A percentile compares a stretch with the other conserved stretches of the same genome.
Evolutionary conservation across 2,888 invertebrate genomes (phyloP).

Genomic region (Taenaris catops): DNA sequence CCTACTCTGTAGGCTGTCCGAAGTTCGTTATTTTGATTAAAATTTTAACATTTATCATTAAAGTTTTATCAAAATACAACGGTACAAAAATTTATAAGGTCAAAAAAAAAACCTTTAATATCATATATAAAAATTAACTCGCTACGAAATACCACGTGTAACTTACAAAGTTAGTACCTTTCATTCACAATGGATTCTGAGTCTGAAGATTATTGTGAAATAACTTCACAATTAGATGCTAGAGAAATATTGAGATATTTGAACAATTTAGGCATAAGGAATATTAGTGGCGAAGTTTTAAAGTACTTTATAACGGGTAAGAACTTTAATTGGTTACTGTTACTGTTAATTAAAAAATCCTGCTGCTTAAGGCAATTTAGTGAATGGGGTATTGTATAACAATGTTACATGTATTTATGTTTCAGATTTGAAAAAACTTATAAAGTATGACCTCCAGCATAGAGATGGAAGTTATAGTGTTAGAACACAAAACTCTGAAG

Average conservation of each 20-base stretch:
- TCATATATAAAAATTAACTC: too few species aligned
- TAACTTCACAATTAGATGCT: slow-evolving; percentile 81
- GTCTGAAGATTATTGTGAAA: slow-evolving; percentile 43
- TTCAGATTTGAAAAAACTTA: slow-evolving; percentile 84
- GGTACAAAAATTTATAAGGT: too few species aligned
- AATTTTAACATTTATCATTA: too few species aligned
- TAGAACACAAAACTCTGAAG: slow-evolving; percentile 10
- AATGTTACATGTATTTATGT: slow-evolving; percentile 1
- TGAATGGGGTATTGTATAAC: slow-evolving; percentile 8
- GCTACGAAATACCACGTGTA: too few species aligned
- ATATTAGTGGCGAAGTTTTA: slow-evolving; percentile 86
- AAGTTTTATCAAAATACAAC: too few species aligned
- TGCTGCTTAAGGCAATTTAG: too few species aligned
- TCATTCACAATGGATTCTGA: slow-evolving; percentile 15
- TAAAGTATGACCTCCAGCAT: slow-evolving; percentile 80
- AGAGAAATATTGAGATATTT: slow-evolving; percentile 86
- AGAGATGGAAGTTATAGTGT: slow-evolving; percentile 36
- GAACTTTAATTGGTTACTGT: too few species aligned
- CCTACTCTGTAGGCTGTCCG: too few species aligned
- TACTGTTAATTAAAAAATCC: too few species aligned
- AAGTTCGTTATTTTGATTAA: slow-evolving; percentile 4
- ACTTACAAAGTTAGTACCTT: too few species aligned
- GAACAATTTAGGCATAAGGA: slow-evolving; percentile 87
- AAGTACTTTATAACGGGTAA: slow-evolving; percentile 89
- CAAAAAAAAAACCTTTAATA: too few species aligned